A percentile compares a stretch with the other conserved stretches of the same genome.
Evolutionary conservation across 2,797 vertebrate species (phyloP).

Genomic region (Girardinus metallicus): DNA sequence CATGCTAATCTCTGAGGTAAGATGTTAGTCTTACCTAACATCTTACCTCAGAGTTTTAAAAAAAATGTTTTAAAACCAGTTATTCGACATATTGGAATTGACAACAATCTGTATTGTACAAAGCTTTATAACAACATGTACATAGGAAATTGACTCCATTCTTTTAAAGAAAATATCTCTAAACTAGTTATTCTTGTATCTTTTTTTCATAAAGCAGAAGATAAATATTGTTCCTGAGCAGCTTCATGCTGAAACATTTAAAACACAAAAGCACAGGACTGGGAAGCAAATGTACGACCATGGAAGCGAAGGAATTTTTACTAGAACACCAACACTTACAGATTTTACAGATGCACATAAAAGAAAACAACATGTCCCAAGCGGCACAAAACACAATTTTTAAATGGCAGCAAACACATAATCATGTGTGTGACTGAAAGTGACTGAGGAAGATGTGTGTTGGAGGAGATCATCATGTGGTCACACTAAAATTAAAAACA

Average conservation of each 20-base stretch:
- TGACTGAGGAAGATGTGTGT: slow-evolving; percentile 10
- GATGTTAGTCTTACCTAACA: no score
- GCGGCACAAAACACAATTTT: slow-evolving; percentile 15
- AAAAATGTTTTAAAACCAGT: not conserved
- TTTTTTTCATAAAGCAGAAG: not conserved
- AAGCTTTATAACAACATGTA: not conserved
- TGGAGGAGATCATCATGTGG: slow-evolving; percentile 37
- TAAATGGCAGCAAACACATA: slow-evolving; percentile 29
- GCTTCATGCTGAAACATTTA: slow-evolving; percentile 39
- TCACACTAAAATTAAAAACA: slow-evolving; percentile 51
- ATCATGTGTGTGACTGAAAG: slow-evolving; percentile 9
- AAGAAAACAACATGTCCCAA: slow-evolving; percentile 26
- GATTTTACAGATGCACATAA: slow-evolving; percentile 13
- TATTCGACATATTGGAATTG: not conserved
- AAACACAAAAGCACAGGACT: slow-evolving; percentile 34
- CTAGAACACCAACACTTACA: slow-evolving; percentile 9
- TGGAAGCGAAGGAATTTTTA: slow-evolving; percentile 22
- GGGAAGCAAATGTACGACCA: slow-evolving; percentile 34
- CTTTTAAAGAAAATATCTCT: not conserved
- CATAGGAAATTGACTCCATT: not conserved
- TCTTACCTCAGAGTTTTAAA: no score
- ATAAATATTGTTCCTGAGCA: slow-evolving; percentile 22
- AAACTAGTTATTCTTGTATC: not conserved
- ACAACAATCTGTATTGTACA: not conserved
- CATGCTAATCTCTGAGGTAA: not conserved